These are phyloP conservation scores for Meloe dianella DNA, from an alignment of 2,888 invertebrate genomes.

Conservation along the genomic window DNA sequence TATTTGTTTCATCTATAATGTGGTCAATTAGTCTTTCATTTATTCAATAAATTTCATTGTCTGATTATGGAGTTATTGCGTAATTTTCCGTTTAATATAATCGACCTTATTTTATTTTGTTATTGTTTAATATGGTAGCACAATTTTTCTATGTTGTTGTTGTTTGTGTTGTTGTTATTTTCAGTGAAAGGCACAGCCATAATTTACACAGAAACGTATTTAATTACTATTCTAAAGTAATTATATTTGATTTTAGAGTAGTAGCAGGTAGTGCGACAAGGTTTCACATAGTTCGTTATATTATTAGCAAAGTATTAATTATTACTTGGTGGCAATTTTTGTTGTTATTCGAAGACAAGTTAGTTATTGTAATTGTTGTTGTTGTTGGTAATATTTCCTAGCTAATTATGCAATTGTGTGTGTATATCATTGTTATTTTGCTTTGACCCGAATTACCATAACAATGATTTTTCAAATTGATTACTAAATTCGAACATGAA, in stretches of 20 bases:
- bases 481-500: background rate
- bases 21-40: background rate
- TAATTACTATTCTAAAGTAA: background rate
- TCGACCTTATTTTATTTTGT: background rate
- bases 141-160: background rate
- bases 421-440: too few species aligned
- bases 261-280: background rate
- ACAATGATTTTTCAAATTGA: background rate
- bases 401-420: background rate
- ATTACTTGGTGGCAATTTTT: background rate
- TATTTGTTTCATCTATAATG: background rate
- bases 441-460: background rate
- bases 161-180: background rate
- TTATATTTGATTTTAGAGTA: background rate
- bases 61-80: background rate
- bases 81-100: conserved; percentile 1
- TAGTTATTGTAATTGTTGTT: background rate
- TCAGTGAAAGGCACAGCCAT: background rate
- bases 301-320: background rate
- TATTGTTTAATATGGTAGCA: conserved; percentile 1
- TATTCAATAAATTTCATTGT: conserved; percentile 1
- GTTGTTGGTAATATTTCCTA: background rate
- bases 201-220: background rate
- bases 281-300: background rate
- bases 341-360: too few species aligned